Conservation (phyloP, 2,113 vertebrate species). For the Leucosticte australis region DNA sequence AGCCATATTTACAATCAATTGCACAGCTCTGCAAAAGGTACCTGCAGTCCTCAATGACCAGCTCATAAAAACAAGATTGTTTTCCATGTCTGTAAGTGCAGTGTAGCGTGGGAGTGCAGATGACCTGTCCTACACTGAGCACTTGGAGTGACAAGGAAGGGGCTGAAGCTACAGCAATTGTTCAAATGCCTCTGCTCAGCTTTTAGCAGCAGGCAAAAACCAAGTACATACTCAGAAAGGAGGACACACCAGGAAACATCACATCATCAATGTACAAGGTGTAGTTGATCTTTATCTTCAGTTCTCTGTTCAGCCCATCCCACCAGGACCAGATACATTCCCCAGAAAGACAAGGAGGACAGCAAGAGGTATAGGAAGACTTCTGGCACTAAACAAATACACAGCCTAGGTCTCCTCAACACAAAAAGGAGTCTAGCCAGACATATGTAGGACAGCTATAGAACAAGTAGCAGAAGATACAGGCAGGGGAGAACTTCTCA, state of each 20-base stretch:
- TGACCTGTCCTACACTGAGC: background rate
- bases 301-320: background rate
- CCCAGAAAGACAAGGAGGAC: background rate
- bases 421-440: background rate
- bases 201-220: background rate
- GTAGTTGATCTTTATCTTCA: background rate
- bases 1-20: background rate
- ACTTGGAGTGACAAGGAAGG: background rate
- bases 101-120: rapidly evolving
- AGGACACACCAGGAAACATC: background rate
- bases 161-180: background rate
- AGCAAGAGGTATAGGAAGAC: background rate
- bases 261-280: background rate
- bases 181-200: background rate
- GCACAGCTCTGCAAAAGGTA: background rate
- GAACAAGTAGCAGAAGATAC: background rate
- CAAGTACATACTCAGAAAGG: background rate
- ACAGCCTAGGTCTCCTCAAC: background rate
- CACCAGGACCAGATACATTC: background rate
- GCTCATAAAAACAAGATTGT: background rate
- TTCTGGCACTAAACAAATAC: background rate
- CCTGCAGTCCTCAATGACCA: background rate
- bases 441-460: background rate
- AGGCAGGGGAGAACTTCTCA: background rate
- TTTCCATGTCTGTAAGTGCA: background rate